Evolutionary conservation across 1,140 invertebrate genomes (phyloP), one percentile per base, ranked within the genome.

Genomic region (Drosophila mojavensis): DNA sequence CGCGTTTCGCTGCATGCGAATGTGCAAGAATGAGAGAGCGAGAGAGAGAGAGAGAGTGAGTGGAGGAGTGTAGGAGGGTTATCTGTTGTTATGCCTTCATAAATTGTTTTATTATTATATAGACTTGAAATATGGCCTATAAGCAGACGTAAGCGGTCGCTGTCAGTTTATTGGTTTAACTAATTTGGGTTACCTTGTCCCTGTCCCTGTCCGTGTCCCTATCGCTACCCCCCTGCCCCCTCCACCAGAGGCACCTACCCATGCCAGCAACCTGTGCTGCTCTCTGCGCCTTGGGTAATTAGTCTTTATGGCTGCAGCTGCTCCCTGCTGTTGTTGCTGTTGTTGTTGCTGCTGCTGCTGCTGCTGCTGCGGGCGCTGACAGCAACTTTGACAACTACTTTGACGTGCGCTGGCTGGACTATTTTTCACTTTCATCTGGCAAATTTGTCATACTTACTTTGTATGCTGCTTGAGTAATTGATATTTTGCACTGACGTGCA

Each of bases 21-120:
- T 2, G 24, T 3, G 47, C 4, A 10, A 6, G 24, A 0, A 1
- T 26, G 48, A 26, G 10, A 11, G 48, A 26, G 20, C 0, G 24
- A 5, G 3, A 50, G 48, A 3, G 11, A 0, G 24, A 50, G 48
- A 0, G 10, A 26, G 10, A 6, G 48, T 0, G 47, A 58, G 47
- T 5, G 15, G n/a, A 10, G 50, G 41, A 47, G n/a, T 15, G 43
- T 17, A 17, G n/a, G 43, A 47, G 43, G 43, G 43, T 9, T 47
- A 47, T 63, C 82, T 72, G 83, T 88, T 81, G 83, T 79, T 88
- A 79, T 71, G 76, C 79, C 74, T 83, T 90, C 84, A 89, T 89
- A 89, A 89, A 89, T 89, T 89, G 84, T 89, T 89, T 89, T 89
- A 89, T 89, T 89, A 88, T 88, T 88, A 88, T 88, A 88, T 88